Evolutionary conservation across 2,113 vertebrate genomes (phyloP).

Genomic region (Pteropus alecto): DNA sequence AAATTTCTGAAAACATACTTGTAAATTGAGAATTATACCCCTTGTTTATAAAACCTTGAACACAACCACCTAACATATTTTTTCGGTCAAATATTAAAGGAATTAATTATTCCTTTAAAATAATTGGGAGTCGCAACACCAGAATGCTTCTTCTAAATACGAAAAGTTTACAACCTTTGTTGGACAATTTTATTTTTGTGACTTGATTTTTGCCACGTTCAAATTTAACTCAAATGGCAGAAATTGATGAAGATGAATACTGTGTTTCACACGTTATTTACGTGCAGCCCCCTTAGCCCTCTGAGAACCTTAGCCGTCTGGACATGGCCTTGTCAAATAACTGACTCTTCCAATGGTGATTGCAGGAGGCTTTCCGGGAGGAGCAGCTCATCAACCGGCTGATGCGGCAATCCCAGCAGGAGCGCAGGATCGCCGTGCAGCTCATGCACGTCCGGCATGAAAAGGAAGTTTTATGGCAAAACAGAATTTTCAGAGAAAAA

Average conservation of each 20-base stretch:
- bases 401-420: slow-evolving; percentile 92
- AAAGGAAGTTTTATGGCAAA: slow-evolving; percentile 92
- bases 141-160: not conserved
- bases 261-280: not conserved
- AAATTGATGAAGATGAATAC: not conserved
- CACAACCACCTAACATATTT: not conserved
- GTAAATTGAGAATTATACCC: not conserved
- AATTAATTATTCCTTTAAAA: not conserved
- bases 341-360: not conserved
- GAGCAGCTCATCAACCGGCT: slow-evolving; percentile 91
- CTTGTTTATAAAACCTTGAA: slow-evolving; percentile 11
- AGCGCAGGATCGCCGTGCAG: slow-evolving; percentile 89
- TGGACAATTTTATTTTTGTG: not conserved
- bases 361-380: slow-evolving; percentile 87
- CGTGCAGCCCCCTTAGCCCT: not conserved
- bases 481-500: slow-evolving; percentile 91
- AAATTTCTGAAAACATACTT: not conserved
- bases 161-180: not conserved
- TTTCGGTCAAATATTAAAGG: not conserved
- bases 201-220: not conserved
- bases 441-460: slow-evolving; percentile 91
- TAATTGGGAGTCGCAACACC: not conserved
- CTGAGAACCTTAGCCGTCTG: not conserved
- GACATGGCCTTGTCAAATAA: not conserved
- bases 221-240: not conserved